Conservation (phyloP, 2,797 vertebrate genomes). For the Gephyroberyx darwinii region DNA sequence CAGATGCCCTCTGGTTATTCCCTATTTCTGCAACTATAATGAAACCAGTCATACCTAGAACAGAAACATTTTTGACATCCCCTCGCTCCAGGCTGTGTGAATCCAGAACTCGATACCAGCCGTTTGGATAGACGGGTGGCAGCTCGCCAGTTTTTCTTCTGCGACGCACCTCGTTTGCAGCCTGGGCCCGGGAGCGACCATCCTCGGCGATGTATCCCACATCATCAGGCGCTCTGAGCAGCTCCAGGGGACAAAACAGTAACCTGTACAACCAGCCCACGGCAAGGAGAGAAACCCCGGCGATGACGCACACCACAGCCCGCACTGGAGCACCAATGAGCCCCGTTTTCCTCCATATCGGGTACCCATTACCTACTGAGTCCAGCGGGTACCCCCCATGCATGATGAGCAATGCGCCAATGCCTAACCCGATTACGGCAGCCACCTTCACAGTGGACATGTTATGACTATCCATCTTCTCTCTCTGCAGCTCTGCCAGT, state of each 20-base stretch:
- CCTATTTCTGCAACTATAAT: too few species aligned
- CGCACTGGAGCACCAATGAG: conserved; percentile 40
- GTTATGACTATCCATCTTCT: conserved; percentile 19
- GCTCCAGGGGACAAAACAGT: conserved; percentile 78
- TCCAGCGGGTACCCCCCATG: conserved; percentile 55
- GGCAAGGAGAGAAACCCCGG: conserved; percentile 55
- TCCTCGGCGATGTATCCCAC: conserved; percentile 82
- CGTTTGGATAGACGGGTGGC: conserved; percentile 87
- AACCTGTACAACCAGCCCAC: conserved; percentile 73
- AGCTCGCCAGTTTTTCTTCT: conserved; percentile 80
- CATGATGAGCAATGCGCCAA: conserved; percentile 56
- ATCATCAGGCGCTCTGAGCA: conserved; percentile 76
- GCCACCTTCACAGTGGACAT: conserved; percentile 45
- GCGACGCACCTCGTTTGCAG: conserved; percentile 80
- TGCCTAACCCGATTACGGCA: conserved; percentile 46
- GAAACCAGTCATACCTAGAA: conserved; percentile 79
- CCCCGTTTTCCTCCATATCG: conserved; percentile 59
- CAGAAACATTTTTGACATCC: conserved; percentile 73
- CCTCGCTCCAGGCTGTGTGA: conserved; percentile 79
- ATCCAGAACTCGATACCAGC: conserved; percentile 86
- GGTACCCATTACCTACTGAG: conserved; percentile 21
- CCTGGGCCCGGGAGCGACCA: conserved; percentile 75
- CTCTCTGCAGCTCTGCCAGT: not conserved
- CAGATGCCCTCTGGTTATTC: too few species aligned
- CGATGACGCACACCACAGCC: conserved; percentile 58